Conservation (phyloP, 2,797 vertebrate genomes). For the Garrulus glandarius region DNA sequence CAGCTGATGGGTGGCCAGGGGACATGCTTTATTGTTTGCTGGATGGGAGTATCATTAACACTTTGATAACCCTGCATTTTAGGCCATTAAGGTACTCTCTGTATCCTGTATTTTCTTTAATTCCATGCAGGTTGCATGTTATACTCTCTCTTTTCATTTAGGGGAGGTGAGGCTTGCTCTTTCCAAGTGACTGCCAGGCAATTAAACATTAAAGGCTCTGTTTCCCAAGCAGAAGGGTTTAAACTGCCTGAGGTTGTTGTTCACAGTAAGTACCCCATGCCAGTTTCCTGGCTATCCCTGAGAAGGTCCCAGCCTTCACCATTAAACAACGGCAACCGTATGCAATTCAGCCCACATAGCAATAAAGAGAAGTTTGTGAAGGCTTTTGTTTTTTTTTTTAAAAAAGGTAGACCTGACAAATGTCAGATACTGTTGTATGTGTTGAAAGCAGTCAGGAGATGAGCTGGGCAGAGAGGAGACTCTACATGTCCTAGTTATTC, state of each 20-base stretch:
- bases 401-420: neutral
- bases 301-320: neutral
- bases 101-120: neutral
- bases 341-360: neutral
- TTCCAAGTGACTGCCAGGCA: neutral
- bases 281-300: neutral
- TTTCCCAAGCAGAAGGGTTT: neutral
- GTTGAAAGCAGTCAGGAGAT: neutral
- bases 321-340: neutral
- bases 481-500: neutral
- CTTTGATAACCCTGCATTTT: neutral
- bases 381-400: neutral
- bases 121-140: accelerated
- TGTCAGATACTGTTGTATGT: neutral
- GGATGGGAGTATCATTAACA: neutral
- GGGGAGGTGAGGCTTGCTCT: neutral
- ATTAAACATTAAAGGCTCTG: neutral
- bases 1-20: neutral
- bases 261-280: neutral
- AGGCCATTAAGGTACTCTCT: neutral
- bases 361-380: neutral
- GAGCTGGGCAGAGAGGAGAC: neutral
- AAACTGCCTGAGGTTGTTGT: neutral
- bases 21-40: neutral
- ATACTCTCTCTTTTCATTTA: neutral